These are phyloP conservation scores for Tyto alba DNA, from an alignment of 2,113 vertebrate species.

Conservation along the genomic window DNA sequence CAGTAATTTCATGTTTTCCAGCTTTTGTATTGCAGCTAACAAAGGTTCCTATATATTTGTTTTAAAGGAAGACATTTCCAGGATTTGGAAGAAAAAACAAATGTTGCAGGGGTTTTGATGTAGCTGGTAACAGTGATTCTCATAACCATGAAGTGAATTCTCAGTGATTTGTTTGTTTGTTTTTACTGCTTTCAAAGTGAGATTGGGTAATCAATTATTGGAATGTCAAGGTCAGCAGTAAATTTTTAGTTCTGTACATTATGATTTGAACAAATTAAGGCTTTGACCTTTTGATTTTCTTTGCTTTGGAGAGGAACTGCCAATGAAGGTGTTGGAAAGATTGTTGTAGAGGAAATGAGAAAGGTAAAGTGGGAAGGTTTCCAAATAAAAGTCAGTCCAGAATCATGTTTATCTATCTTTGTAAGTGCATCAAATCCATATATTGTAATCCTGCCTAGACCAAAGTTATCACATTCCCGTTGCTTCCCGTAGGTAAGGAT, in stretches of 20 bases:
- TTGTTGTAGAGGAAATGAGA: neutral
- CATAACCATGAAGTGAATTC: neutral
- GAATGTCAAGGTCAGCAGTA: neutral
- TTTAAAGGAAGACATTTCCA: neutral
- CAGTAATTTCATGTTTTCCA: neutral
- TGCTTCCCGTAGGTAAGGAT: neutral
- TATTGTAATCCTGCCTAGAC: neutral
- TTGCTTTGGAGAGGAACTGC: neutral
- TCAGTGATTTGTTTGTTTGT: neutral
- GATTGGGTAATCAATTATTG: neutral
- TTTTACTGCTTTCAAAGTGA: neutral
- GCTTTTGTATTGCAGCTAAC: neutral
- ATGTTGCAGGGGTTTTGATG: neutral
- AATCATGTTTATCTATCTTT: neutral
- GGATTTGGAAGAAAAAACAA: neutral
- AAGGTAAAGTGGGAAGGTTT: neutral
- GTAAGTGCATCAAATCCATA: neutral
- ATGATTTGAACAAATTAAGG: neutral
- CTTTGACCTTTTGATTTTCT: constrained; percentile 12
- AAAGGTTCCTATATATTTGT: neutral
- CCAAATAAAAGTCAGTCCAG: neutral
- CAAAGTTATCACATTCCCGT: neutral
- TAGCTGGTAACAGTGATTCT: neutral
- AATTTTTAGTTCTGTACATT: neutral
- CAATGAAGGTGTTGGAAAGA: neutral